Percentiles rank a stretch among this genome's conserved stretches.
Conservation (phyloP, 2,113 vertebrate species). For the Mandrillus leucophaeus region DNA sequence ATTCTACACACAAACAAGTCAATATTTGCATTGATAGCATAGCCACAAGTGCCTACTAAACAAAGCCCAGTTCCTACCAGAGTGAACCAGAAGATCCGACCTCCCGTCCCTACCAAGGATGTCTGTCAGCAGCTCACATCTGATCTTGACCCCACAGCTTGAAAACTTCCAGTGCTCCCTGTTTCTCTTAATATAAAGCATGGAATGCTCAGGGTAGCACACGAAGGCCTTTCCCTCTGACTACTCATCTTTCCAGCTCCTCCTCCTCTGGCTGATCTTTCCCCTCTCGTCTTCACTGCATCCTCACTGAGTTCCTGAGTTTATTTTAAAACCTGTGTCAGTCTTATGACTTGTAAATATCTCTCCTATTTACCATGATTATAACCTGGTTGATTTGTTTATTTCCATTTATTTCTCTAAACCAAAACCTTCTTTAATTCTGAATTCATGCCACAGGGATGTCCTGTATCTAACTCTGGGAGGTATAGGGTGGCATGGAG, state of each 20-base stretch:
- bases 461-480: too few species aligned
- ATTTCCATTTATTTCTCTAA: neutral
- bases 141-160: accelerated
- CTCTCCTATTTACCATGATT: accelerated
- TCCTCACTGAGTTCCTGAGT: neutral
- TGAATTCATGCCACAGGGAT: too few species aligned
- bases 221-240: accelerated
- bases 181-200: accelerated
- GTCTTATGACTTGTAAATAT: accelerated
- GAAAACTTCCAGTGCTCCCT: neutral
- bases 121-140: neutral
- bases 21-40: accelerated
- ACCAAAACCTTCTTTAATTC: too few species aligned
- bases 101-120: too few species aligned
- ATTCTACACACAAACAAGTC: neutral
- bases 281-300: accelerated
- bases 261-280: neutral
- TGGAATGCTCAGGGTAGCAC: accelerated
- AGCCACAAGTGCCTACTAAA: neutral
- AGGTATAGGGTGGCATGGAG: neutral
- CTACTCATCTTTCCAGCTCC: neutral
- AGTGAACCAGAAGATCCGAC: neutral
- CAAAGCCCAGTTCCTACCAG: accelerated
- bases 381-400: neutral
- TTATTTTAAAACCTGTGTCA: neutral